These are phyloP conservation scores for Odontamblyopus lacepedii DNA, from an alignment of 2,797 vertebrate species.

Conservation along the genomic window DNA sequence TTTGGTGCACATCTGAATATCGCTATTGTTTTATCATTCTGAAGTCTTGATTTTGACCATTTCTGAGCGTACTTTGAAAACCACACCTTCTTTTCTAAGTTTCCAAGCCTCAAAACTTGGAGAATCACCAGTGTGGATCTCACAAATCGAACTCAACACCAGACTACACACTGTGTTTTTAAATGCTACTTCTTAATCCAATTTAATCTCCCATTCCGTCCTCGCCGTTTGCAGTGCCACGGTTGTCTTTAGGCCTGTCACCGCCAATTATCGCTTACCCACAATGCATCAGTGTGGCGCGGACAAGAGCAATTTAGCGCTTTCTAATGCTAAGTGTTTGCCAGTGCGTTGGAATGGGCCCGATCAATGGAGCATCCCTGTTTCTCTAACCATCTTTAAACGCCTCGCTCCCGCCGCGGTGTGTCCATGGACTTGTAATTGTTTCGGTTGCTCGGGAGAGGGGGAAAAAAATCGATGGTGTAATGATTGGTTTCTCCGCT, in stretches of 20 bases:
- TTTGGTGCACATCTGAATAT: no score
- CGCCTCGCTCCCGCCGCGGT: conserved; percentile 18
- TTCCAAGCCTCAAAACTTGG: neutral
- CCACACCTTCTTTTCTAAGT: neutral
- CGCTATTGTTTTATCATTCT: neutral
- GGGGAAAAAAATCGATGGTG: conserved; percentile 56
- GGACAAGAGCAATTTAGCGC: conserved; percentile 51
- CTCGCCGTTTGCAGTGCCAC: conserved; percentile 8
- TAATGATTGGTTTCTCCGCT: conserved; percentile 51
- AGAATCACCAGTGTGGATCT: neutral
- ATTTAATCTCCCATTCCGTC: conserved; percentile 14
- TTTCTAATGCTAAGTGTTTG: conserved; percentile 65
- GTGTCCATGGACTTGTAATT: conserved; percentile 52
- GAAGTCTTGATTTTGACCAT: neutral
- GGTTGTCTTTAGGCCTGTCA: conserved; percentile 11
- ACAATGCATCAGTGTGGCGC: conserved; percentile 28
- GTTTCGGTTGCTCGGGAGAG: conserved; percentile 51
- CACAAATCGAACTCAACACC: neutral
- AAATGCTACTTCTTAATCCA: conserved; percentile 12
- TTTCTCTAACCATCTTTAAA: conserved; percentile 57
- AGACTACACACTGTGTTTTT: neutral
- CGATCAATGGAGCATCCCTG: conserved; percentile 54
- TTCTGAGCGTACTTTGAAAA: neutral
- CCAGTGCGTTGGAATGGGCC: conserved; percentile 43
- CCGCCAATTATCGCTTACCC: conserved; percentile 37